Evolutionary conservation across 2,888 invertebrate genomes (phyloP), one percentile per base, ranked within the genome.

Genomic region (Yponomeuta cagnagella): DNA sequence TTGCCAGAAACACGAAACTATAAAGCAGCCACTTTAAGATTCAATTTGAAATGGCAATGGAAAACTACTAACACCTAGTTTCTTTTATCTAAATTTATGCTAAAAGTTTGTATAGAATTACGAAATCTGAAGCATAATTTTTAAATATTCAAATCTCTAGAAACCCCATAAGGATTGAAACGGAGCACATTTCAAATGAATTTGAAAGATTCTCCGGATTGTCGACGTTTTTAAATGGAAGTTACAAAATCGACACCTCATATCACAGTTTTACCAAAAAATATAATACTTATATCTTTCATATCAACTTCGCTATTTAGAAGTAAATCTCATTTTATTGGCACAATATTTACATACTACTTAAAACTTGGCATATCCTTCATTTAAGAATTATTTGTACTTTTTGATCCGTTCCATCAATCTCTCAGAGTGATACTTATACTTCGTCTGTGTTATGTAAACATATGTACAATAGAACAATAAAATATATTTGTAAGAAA

Each of bases 401-500:
- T 80, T 75, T 58, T 58, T 58, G 65, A 65, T 33, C 33, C 65
- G 33, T 67, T 67, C 67, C 67, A 15, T 67, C 67, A 80, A 81
- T 81, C 81, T 84, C 81, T 83, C 82, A 77, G 85, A 86, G 84
- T 86, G 87, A 86, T 86, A 82, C 79, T 30, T 68, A 70, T 70
- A 82, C 82, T 88, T 86, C 79, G 80, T 85, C 84, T 89, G 85
- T 88, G 87, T 88, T 89, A 87, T 83, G 80, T 87, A 82, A 84
- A 84, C 78, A 58, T 15, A 82, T 89, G 89, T 90, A 89, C 88
- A 88, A 88, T 87, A 82, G 85, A 82, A 89, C 84, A 89, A 88
- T 89, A 89, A 58, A 89, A 89, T 87, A 88, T 89, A 89, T 89
- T 90, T 90, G 89, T 89, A 87, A 89, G 88, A 88, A 48, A 68